Conservation (phyloP, 2,113 vertebrate species). For the Seriola rivoliana region DNA sequence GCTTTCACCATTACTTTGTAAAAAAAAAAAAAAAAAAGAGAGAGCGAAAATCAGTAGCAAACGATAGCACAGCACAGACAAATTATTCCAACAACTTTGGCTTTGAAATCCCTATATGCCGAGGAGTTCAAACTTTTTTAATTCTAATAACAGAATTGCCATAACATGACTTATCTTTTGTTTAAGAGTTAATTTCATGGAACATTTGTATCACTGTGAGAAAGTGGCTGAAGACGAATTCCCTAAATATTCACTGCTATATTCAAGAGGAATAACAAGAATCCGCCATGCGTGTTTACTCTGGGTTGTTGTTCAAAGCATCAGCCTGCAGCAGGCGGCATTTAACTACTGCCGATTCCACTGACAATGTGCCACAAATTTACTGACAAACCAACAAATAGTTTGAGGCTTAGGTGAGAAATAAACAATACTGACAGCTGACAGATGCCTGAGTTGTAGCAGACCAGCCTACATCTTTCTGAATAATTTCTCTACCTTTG, state of each 20-base stretch:
- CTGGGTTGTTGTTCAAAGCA: constrained; percentile 61
- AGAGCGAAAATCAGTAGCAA: constrained; percentile 4
- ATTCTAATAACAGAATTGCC: constrained; percentile 40
- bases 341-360: constrained; percentile 55
- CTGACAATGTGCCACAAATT: constrained; percentile 56
- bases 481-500: constrained; percentile 70
- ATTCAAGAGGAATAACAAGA: constrained; percentile 60
- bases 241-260: constrained; percentile 44
- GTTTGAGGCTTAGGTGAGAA: constrained; percentile 72
- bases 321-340: constrained; percentile 58
- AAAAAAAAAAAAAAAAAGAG: background rate
- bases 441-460: constrained; percentile 72
- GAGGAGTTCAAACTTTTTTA: background rate
- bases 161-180: constrained; percentile 63
- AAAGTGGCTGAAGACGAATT: constrained; percentile 41
- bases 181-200: constrained; percentile 75
- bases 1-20: constrained; percentile 45
- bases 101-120: constrained; percentile 51
- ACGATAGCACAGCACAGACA: constrained; percentile 11
- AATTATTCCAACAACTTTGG: constrained; percentile 31
- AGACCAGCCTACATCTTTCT: constrained; percentile 61
- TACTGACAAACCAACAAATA: constrained; percentile 73
- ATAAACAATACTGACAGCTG: constrained; percentile 79
- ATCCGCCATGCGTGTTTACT: constrained; percentile 62
- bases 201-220: constrained; percentile 58